Conservation (phyloP, 2,888 invertebrate genomes). For the Tanypteryx hageni region DNA sequence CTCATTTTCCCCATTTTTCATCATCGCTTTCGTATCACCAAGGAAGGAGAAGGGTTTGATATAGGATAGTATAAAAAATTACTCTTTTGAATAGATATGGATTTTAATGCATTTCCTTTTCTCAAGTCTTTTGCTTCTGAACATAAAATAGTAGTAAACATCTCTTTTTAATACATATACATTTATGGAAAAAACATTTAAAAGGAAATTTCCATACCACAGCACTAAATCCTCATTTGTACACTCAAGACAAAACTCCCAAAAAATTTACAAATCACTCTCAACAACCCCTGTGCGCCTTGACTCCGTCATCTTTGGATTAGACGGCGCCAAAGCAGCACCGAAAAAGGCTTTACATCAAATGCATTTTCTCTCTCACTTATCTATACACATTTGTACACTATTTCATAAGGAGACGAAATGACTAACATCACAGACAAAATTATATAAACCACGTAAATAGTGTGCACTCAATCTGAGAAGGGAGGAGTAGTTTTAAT, state of each 20-base stretch:
- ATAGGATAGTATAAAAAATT: constrained; percentile 27
- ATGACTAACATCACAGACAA: constrained; percentile 65
- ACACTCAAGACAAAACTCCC: constrained; percentile 31
- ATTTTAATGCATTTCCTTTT: constrained; percentile 55
- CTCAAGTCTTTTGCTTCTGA: constrained; percentile 40
- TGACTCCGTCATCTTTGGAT: too few species aligned
- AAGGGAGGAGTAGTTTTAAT: not conserved
- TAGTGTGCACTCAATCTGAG: constrained; percentile 12
- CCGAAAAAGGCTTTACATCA: not conserved
- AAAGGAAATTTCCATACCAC: constrained; percentile 57
- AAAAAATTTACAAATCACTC: constrained; percentile 27
- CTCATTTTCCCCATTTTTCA: not conserved
- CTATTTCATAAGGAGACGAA: constrained; percentile 31
- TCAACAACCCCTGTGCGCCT: not conserved
- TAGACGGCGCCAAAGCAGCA: not conserved
- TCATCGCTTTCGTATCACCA: not conserved
- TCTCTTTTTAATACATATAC: constrained; percentile 56
- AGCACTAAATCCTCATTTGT: not conserved
- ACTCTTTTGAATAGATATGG: constrained; percentile 39
- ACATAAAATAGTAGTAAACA: constrained; percentile 63
- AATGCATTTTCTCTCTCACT: not conserved
- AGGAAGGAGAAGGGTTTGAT: not conserved
- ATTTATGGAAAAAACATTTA: constrained; percentile 39
- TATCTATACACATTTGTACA: constrained; percentile 51
- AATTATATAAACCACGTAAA: constrained; percentile 58